These are phyloP conservation scores for Spisula solida DNA, from an alignment of 2,888 invertebrate genomes.

Conservation along the genomic window DNA sequence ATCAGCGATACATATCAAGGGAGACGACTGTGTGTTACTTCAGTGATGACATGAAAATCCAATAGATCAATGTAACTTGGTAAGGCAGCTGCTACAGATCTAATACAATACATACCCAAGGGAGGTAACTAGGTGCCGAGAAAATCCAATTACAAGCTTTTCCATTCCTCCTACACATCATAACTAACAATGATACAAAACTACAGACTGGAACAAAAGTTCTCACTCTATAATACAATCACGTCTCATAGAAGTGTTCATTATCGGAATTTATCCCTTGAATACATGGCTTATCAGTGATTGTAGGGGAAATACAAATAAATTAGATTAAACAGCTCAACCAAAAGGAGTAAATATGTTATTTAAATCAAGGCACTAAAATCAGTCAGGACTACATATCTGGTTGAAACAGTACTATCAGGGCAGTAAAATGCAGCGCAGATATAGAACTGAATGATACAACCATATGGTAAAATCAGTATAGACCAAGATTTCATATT, in stretches of 20 bases:
- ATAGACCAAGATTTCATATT: too few relatives aligned
- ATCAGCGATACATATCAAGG: not conserved
- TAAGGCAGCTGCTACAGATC: not conserved
- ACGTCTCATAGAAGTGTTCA: not conserved
- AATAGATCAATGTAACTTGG: not conserved
- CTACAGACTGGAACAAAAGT: slow-evolving; percentile 8
- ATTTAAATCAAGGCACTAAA: too few relatives aligned
- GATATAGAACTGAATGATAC: too few relatives aligned
- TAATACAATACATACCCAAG: not conserved
- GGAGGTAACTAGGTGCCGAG: not conserved
- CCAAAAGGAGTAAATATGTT: too few relatives aligned
- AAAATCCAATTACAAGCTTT: slow-evolving; percentile 12
- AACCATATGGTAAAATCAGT: too few relatives aligned
- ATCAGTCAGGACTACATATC: too few relatives aligned
- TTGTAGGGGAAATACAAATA: too few relatives aligned
- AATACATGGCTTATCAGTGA: too few relatives aligned
- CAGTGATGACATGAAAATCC: not conserved
- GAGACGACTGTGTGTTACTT: not conserved
- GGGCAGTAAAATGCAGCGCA: too few relatives aligned
- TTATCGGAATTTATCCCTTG: too few relatives aligned
- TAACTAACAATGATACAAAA: not conserved
- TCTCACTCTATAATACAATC: not conserved
- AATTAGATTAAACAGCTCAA: too few relatives aligned
- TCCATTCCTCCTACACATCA: not conserved
- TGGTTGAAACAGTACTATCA: too few relatives aligned